These are phyloP conservation scores for Mormyrus lacerda DNA, from an alignment of 2,113 vertebrate species.

Conservation along the genomic window DNA sequence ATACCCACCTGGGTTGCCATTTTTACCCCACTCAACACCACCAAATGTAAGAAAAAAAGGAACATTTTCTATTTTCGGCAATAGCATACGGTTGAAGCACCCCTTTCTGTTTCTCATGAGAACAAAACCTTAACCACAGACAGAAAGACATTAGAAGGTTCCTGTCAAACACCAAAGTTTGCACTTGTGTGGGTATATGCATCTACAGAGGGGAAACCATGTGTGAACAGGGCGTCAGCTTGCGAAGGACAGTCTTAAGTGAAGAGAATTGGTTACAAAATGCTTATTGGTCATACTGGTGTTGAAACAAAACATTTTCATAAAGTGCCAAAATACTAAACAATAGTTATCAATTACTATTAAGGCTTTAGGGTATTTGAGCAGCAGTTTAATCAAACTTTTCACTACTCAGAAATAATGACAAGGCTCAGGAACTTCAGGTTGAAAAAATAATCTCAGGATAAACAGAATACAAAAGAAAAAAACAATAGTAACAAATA, in stretches of 20 bases:
- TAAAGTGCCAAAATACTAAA: constrained; percentile 31
- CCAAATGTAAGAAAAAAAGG: constrained; percentile 41
- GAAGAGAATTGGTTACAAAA: not conserved
- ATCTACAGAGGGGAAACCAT: constrained; percentile 36
- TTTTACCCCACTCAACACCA: not conserved
- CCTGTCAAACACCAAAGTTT: constrained; percentile 58
- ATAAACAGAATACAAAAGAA: not conserved
- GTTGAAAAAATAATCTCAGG: not conserved
- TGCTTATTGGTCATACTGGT: constrained; percentile 33
- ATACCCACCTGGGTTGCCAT: constrained; percentile 15
- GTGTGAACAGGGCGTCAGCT: not conserved
- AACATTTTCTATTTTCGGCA: not conserved
- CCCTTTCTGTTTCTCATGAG: constrained; percentile 35
- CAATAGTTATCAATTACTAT: constrained; percentile 47
- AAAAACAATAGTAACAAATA: not conserved
- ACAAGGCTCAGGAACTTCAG: constrained; percentile 10
- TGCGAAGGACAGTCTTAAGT: not conserved
- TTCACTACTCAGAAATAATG: constrained; percentile 42
- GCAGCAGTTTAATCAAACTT: constrained; percentile 65
- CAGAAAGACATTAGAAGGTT: constrained; percentile 40
- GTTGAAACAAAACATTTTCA: constrained; percentile 19
- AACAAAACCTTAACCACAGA: constrained; percentile 45
- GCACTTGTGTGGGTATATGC: constrained; percentile 55
- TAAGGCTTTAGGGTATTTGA: constrained; percentile 70
- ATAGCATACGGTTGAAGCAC: too few relatives aligned